phyloP scores from a whole-genome alignment of 2,113 vertebrate genomes.

The Sceloporus tristichus region DNA sequence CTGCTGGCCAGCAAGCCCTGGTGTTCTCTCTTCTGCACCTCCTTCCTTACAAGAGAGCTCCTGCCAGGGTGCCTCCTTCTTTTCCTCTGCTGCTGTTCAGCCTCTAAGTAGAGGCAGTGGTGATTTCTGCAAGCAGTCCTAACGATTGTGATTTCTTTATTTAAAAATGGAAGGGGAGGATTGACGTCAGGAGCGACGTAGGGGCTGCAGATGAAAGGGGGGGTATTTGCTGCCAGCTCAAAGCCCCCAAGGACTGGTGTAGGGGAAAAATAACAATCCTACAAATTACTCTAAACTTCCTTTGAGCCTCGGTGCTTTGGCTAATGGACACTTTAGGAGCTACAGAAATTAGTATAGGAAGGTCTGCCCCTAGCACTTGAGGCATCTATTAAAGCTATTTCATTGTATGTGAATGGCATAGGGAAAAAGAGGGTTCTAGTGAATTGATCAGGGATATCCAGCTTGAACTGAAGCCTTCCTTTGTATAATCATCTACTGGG shows the following conservation, averaged over 20 bases:
- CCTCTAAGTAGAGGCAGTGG: slow-evolving; percentile 15
- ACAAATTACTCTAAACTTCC: neutral
- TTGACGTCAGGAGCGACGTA: slow-evolving; percentile 44
- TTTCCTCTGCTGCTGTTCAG: neutral
- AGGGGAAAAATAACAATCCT: neutral
- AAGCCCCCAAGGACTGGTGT: neutral
- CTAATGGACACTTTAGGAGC: neutral
- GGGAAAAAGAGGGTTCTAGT: neutral
- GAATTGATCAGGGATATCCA: neutral
- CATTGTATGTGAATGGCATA: neutral
- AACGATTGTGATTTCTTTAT: slow-evolving; percentile 58
- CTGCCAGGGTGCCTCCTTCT: neutral
- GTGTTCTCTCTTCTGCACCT: neutral
- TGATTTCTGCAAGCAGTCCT: neutral
- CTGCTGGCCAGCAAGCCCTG: slow-evolving; percentile 21
- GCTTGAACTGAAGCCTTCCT: too few relatives aligned
- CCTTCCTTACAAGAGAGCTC: neutral
- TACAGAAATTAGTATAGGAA: neutral
- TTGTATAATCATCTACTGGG: too few relatives aligned
- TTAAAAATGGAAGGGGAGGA: neutral
- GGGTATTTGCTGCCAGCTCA: slow-evolving; percentile 11
- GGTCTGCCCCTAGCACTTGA: neutral
- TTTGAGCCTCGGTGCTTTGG: neutral
- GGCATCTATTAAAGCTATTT: neutral
- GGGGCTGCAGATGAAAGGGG: slow-evolving; percentile 20